A percentile compares a stretch with the other conserved stretches of the same genome.
phyloP scores from a whole-genome alignment of 2,888 invertebrate species.

The Drosophila helvetica region DNA sequence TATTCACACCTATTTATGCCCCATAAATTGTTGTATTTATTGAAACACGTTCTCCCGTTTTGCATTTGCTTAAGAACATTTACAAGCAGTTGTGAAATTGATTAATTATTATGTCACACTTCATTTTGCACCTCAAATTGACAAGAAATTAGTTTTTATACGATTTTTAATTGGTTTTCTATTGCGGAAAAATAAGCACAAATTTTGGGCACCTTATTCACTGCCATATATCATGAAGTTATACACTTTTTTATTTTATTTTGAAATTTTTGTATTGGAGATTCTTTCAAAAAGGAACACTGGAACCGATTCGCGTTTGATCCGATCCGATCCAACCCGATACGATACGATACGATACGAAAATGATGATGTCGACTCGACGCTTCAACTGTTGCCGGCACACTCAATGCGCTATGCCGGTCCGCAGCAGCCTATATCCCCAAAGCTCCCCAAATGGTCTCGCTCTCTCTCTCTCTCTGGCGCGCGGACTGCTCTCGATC shows the following conservation, averaged over 20 bases:
- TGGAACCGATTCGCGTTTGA: background rate
- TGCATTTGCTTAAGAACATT: background rate
- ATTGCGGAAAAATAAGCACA: background rate
- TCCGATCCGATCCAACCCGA: background rate
- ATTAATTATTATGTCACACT: background rate
- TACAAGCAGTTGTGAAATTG: background rate
- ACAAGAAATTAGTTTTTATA: background rate
- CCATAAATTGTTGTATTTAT: background rate
- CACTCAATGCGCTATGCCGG: constrained; percentile 14
- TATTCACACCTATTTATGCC: background rate
- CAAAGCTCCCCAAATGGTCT: constrained; percentile 20
- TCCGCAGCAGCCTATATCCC: constrained; percentile 34
- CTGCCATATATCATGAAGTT: background rate
- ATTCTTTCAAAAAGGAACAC: background rate
- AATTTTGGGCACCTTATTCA: background rate
- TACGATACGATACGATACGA: background rate
- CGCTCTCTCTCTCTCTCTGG: no score
- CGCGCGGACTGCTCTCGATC: background rate
- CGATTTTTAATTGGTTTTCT: background rate
- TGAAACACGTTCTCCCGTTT: background rate
- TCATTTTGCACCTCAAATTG: background rate
- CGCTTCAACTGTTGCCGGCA: constrained; percentile 11
- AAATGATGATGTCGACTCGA: background rate
- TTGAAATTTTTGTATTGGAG: background rate
- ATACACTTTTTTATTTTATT: background rate